phyloP scores from a whole-genome alignment of 2,113 vertebrate genomes.

The Budorcas taxicolor region DNA sequence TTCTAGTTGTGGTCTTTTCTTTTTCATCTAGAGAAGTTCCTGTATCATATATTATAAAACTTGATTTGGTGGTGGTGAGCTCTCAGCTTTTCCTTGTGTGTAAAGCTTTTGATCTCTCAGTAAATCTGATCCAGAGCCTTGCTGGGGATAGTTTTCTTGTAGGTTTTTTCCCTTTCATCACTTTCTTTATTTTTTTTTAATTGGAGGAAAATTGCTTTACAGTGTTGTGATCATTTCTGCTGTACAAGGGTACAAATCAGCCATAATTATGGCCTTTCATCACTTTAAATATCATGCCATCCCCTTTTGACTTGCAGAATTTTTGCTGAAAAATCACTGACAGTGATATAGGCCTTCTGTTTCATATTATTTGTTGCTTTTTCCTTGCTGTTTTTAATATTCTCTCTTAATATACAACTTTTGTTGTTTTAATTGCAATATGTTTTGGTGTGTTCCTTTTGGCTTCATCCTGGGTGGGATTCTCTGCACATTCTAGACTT shows the following conservation, averaged over 20 bases:
- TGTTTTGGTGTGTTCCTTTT: not conserved
- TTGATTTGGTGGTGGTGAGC: not conserved
- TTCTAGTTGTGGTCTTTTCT: not conserved
- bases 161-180: not conserved
- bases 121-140: not conserved
- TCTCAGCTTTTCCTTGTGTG: not conserved
- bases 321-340: not conserved
- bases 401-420: not conserved
- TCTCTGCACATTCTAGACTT: not conserved
- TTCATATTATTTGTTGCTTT: not conserved
- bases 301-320: not conserved
- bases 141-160: not conserved
- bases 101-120: not conserved
- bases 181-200: not conserved
- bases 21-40: not conserved
- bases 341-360: not conserved
- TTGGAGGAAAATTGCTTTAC: not conserved
- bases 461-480: not conserved
- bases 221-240: not conserved
- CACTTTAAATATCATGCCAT: not conserved
- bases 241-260: not conserved
- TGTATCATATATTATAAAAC: not conserved
- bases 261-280: not conserved
- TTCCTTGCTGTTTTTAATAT: not conserved
- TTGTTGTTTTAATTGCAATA: not conserved